Base-by-base conservation (phyloP, 2,888 invertebrate genomes). In the Aphidoletes aphidimyza region DNA sequence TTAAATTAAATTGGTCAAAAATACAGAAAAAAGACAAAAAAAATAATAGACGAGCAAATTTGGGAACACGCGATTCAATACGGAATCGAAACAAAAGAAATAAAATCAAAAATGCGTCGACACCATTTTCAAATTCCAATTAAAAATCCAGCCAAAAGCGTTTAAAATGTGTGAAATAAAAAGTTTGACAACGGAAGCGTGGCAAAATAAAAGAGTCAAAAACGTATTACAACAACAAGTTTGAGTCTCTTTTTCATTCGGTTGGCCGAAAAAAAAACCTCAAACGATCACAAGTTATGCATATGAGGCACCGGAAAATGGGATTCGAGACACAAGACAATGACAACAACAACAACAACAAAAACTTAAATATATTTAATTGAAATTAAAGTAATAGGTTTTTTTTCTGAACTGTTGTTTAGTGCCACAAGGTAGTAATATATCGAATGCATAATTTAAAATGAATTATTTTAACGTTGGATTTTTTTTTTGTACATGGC, bases 351-450 rank as follows among this genome's bases (percentile, higher is more conserved):
- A 5, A 54, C 11, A n/a, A n/a, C 6, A 22, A n/a, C 26, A 69
- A 69, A 69, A 69, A 69, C 69, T 69, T 30, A 69, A 69, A 69
- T 69, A 69, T 69, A 69, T 69, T 69, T 69, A 69, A 69, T 69
- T 69, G 69, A 69, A 69, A 69, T 69, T 34, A 69, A 69, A 69
- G 69, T 69, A 69, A 69, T 69, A 30, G 69, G 69, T 69, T 30
- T 69, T 69, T 69, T 69, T 26, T 69, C 14, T 69, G 11, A 22
- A 3, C 22, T 22, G 54, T 54, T n/a, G n/a, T 54, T 22, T 47
- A 19, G 47, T 54, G 54, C 22, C 54, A 54, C 54, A 54, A 54
- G 14, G 30, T 30, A 14, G 9, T 69, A 30, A 34, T 30, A 69
- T 34, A 69, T 69, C 69, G 69, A 69, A 69, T 69, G 69, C 69